A percentile compares a stretch with the other conserved stretches of the same genome.
phyloP scores from a whole-genome alignment of 2,888 invertebrate genomes.

The Tipula unca region DNA sequence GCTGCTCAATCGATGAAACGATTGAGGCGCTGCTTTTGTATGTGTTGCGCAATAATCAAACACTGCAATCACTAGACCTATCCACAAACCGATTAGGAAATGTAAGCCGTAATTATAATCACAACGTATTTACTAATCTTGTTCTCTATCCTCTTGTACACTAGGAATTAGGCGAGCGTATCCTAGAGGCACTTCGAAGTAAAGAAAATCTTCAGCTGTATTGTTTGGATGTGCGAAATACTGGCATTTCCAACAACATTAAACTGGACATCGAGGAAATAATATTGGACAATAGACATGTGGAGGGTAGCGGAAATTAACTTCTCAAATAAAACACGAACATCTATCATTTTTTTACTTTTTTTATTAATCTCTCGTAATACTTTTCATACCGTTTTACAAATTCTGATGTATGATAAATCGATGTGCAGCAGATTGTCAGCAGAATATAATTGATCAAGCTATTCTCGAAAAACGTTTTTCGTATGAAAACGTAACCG shows the following conservation, averaged over 20 bases:
- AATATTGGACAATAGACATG: conserved; percentile 23
- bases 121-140: background rate
- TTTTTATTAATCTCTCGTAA: background rate
- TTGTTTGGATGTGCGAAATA: conserved; percentile 36
- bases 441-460: conserved; percentile 35
- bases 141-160: background rate
- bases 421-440: conserved; percentile 38
- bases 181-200: conserved; percentile 35
- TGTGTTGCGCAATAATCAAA: conserved; percentile 34
- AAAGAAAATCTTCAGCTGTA: conserved; percentile 31
- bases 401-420: conserved; percentile 39
- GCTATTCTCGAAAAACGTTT: conserved; percentile 42
- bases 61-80: conserved; percentile 31
- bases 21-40: conserved; percentile 36
- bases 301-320: background rate
- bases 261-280: conserved; percentile 32
- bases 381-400: conserved; percentile 25
- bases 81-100: conserved; percentile 36
- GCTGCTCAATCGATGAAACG: conserved; percentile 33
- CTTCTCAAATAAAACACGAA: background rate
- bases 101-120: conserved; percentile 30
- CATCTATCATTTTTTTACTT: background rate
- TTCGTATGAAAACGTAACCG: conserved; percentile 59
- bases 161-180: conserved; percentile 33
- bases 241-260: conserved; percentile 32